Evolutionary conservation across 2,888 invertebrate species (phyloP), one percentile per base, ranked within the genome.

Genomic region (Tortricodes alternella): DNA sequence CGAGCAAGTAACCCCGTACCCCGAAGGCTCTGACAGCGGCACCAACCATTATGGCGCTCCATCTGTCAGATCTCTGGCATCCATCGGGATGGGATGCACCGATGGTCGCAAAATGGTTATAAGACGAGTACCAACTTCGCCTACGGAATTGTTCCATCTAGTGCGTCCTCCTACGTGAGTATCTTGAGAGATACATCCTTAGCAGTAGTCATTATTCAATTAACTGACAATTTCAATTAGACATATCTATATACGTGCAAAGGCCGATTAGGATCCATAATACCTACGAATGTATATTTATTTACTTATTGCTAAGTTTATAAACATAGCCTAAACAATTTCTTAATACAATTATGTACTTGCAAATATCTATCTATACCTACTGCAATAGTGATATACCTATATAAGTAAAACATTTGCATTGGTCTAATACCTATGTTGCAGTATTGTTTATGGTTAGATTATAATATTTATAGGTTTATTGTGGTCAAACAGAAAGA

Each of bases 11-110:
- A 80, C 88, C 63, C 72, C 78, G 60, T 83, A 83, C 70, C 90
- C 91, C 24, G 91, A 93, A 59, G 93, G 93, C 71, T 91, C 93
- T 53, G 95, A 95, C 64, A 90, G 89, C 62, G 92, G 92, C 63
- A 86, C 88, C 35, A 92, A 92, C 69, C 90, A 92, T 62, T 95
- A 95, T 87, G 83, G 82, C 61, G 94, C 94, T 41, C 93, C 94
- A 24, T 96, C 96, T 24, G 93, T 96, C 62, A 92, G 95, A 62
- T 96, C 96, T 41, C 92, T 96, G 69, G 95, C 96, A 53, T 96
- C 96, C 46, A 96, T 96, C 67, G 96, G 96, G 46, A 95, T 97
- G 93, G 97, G 97, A 24, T 96, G 96, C 62, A 96, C 96, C 35
- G 96, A 97, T 85, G 97, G 97, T 41, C 93, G 95, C 69, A 95